Percentiles rank a stretch among this genome's conserved stretches.
Conservation (phyloP, 1,140 invertebrate genomes). For the Drosophila pruinosa region DNA sequence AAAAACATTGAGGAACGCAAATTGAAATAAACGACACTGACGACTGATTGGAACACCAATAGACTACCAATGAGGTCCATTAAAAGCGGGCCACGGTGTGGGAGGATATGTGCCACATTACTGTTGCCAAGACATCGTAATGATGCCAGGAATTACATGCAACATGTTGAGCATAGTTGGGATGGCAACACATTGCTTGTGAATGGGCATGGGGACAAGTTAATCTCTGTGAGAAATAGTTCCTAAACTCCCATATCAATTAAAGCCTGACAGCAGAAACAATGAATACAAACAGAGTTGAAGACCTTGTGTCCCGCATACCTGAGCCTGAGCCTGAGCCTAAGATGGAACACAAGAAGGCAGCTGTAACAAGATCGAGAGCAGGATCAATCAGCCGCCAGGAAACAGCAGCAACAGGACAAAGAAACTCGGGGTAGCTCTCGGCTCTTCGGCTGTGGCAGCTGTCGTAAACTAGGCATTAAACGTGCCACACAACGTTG, state of each 20-base stretch:
- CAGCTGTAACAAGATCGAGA: conserved; percentile 71
- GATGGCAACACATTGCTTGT: background rate
- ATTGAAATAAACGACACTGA: conserved; percentile 53
- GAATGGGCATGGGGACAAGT: background rate
- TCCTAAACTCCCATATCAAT: conserved; percentile 33
- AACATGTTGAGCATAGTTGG: background rate
- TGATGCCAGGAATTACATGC: too few species aligned
- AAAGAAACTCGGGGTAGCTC: conserved; percentile 58
- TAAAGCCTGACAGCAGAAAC: conserved; percentile 22
- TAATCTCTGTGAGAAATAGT: conserved; percentile 1
- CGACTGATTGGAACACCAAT: background rate
- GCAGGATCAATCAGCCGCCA: conserved; percentile 68
- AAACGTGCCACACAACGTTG: conserved; percentile 36
- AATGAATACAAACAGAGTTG: background rate
- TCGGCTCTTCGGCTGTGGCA: conserved; percentile 31
- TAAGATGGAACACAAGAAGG: too few species aligned
- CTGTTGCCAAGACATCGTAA: too few species aligned
- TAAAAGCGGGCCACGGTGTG: too few species aligned
- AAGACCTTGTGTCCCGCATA: conserved; percentile 23
- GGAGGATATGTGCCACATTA: too few species aligned
- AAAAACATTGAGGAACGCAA: conserved; percentile 30
- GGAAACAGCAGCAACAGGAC: conserved; percentile 37
- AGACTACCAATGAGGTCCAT: background rate
- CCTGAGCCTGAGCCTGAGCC: conserved; percentile 41
- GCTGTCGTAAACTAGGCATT: conserved; percentile 72